These are phyloP conservation scores for Alauda arvensis DNA, from an alignment of 2,797 vertebrate species.

Conservation along the genomic window DNA sequence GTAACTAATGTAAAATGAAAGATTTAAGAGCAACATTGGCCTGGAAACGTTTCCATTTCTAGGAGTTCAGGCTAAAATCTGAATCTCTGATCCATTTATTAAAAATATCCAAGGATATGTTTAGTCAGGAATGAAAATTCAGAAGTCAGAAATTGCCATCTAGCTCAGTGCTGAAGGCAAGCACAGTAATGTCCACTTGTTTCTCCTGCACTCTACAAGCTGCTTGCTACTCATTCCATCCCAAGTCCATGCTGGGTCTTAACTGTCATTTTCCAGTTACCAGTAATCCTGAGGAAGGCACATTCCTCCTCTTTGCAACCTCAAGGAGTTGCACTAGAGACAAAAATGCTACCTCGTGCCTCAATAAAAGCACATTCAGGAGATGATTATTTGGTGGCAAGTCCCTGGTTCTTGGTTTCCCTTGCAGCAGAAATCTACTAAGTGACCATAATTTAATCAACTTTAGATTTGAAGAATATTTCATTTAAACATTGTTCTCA, in stretches of 20 bases:
- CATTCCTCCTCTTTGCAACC: background rate
- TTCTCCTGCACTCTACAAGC: background rate
- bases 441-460: background rate
- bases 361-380: background rate
- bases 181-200: background rate
- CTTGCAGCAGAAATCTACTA: background rate
- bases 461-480: background rate
- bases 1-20: constrained; percentile 24
- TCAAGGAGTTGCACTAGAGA: background rate
- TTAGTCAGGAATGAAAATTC: background rate
- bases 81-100: background rate
- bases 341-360: background rate
- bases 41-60: background rate
- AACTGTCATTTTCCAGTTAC: background rate
- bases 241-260: background rate
- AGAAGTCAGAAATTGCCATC: background rate
- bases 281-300: background rate
- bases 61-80: background rate
- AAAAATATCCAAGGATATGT: background rate
- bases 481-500: background rate
- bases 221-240: background rate
- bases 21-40: background rate
- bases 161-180: background rate
- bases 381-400: background rate
- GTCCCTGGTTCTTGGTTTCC: background rate